Evolutionary conservation across 2,797 vertebrate genomes (phyloP).

Genomic region (Clamator glandarius): DNA sequence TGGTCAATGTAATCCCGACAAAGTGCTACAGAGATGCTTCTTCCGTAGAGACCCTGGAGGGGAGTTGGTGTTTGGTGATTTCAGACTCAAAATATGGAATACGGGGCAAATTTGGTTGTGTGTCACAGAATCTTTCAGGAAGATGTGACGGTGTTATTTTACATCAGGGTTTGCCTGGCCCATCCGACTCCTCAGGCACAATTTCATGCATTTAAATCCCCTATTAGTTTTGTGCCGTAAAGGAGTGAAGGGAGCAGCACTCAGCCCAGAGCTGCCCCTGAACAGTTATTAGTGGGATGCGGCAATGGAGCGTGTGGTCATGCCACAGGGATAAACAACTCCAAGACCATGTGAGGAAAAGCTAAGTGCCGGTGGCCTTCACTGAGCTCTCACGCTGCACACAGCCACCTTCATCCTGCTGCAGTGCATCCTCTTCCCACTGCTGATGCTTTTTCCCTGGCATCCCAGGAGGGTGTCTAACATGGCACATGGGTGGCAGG

Average conservation of each 20-base stretch:
- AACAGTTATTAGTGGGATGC: neutral
- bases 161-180: neutral
- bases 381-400: neutral
- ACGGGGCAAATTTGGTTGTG: accelerated
- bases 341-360: neutral
- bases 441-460: neutral
- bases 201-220: constrained; percentile 48
- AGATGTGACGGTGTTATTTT: neutral
- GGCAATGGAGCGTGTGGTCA: accelerated
- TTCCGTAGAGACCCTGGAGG: neutral
- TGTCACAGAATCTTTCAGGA: neutral
- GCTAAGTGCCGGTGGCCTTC: neutral
- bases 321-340: neutral
- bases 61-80: neutral
- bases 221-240: neutral
- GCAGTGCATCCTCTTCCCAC: neutral
- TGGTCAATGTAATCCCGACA: neutral
- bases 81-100: too few relatives aligned
- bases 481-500: accelerated
- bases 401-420: neutral
- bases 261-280: neutral
- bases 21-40: neutral
- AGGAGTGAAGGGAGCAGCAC: neutral
- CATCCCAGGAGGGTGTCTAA: neutral
- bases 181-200: neutral